A percentile compares a stretch with the other conserved stretches of the same genome.
These are phyloP conservation scores for Eclectus roratus DNA, from an alignment of 2,113 vertebrate genomes.

Conservation along the genomic window DNA sequence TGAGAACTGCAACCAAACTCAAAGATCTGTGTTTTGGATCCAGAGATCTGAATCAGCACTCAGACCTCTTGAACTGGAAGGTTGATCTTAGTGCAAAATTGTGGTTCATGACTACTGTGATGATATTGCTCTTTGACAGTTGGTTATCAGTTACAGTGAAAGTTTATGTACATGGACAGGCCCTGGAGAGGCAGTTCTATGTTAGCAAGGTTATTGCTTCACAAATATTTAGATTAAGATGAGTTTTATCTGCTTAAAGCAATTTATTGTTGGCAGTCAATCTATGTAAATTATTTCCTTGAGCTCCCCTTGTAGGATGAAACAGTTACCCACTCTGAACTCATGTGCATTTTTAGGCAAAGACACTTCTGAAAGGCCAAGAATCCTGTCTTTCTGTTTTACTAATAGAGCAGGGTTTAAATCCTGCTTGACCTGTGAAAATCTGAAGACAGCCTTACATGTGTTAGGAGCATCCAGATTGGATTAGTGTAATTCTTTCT, in stretches of 20 bases:
- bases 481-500: conserved; percentile 63
- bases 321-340: not conserved
- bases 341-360: not conserved
- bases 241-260: not conserved
- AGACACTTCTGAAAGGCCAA: not conserved
- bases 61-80: not conserved
- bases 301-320: not conserved
- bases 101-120: not conserved
- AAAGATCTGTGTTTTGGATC: not conserved
- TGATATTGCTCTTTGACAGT: not conserved
- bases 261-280: not conserved
- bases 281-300: not conserved
- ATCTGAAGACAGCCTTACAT: conserved; percentile 13
- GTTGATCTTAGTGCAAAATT: not conserved
- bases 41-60: not conserved
- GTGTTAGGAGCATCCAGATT: conserved; percentile 29
- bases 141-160: not conserved
- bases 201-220: not conserved
- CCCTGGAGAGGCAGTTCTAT: not conserved
- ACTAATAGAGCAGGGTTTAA: conserved; percentile 1
- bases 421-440: conserved; percentile 60
- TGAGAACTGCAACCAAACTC: not conserved
- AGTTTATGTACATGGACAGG: not conserved
- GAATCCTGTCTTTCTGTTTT: not conserved
- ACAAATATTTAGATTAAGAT: not conserved